A percentile compares a stretch with the other conserved stretches of the same genome.
phyloP scores from a whole-genome alignment of 2,113 vertebrate genomes.

The Anhinga anhinga region DNA sequence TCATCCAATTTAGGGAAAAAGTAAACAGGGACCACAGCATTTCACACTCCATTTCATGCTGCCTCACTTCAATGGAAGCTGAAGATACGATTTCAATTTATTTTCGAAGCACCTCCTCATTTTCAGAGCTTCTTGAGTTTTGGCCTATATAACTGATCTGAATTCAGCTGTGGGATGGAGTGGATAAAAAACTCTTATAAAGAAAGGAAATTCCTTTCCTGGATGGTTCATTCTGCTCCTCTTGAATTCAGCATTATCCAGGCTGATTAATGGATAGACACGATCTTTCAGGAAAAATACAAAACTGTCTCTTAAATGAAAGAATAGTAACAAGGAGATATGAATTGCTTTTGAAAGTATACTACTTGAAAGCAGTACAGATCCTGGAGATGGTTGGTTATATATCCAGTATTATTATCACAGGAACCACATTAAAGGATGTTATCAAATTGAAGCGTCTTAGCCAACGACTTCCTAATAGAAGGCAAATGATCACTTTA shows the following conservation, averaged over 20 bases:
- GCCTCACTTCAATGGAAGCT: not conserved
- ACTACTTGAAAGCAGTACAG: not conserved
- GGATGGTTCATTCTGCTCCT: not conserved
- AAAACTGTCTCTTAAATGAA: not conserved
- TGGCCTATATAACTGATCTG: not conserved
- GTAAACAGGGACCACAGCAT: not conserved
- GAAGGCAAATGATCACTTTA: not conserved
- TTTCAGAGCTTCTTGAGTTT: constrained; percentile 5
- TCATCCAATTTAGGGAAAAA: constrained; percentile 4
- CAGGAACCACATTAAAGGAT: not conserved
- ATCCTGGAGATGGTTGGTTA: not conserved
- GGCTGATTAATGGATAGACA: not conserved
- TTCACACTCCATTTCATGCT: constrained; percentile 31
- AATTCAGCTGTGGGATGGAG: not conserved
- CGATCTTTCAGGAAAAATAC: not conserved
- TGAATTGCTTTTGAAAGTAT: not conserved
- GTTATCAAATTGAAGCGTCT: not conserved
- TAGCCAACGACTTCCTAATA: not conserved
- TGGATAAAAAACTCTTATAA: not conserved
- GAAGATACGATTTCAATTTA: not conserved
- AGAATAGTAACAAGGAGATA: not conserved
- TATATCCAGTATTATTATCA: not conserved
- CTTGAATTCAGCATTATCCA: not conserved
- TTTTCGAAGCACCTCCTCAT: not conserved
- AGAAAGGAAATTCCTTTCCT: constrained; percentile 12